Evolutionary conservation across 2,888 invertebrate genomes (phyloP).

Genomic region (Ophion costatus): DNA sequence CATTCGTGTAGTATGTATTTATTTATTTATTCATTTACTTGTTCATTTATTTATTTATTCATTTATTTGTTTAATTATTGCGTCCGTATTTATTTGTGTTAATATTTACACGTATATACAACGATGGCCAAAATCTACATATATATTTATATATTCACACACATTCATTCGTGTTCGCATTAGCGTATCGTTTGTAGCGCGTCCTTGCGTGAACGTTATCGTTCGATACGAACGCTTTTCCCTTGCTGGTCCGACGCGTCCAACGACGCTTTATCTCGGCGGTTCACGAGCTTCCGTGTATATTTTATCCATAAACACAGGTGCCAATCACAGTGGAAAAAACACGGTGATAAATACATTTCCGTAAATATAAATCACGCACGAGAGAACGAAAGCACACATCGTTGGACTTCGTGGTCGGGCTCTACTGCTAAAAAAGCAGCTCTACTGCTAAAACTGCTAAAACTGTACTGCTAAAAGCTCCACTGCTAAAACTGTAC

Average conservation of each 20-base stretch:
- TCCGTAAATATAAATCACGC: conserved; percentile 9
- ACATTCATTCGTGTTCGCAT: background rate
- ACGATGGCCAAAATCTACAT: too few relatives aligned
- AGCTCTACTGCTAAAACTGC: too few relatives aligned
- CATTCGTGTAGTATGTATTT: background rate
- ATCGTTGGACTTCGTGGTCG: background rate
- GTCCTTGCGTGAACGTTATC: conserved; percentile 50
- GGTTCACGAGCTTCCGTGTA: conserved; percentile 8
- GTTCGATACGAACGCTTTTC: conserved; percentile 26
- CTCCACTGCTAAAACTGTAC: too few relatives aligned
- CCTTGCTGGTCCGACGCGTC: conserved; percentile 21
- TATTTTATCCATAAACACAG: conserved; percentile 13
- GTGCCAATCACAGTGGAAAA: conserved; percentile 16
- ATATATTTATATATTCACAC: background rate
- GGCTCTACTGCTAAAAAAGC: too few relatives aligned
- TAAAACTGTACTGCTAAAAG: too few relatives aligned
- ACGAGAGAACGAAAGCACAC: background rate
- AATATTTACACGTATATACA: background rate
- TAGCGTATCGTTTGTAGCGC: conserved; percentile 28
- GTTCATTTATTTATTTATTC: background rate
- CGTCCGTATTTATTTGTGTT: too few relatives aligned
- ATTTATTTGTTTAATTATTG: background rate
- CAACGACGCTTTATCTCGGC: conserved; percentile 47
- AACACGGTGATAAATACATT: conserved; percentile 4
- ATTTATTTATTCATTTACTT: background rate